Evolutionary conservation across 2,888 invertebrate genomes (phyloP).

Genomic region (Liodrosophila aerea): DNA sequence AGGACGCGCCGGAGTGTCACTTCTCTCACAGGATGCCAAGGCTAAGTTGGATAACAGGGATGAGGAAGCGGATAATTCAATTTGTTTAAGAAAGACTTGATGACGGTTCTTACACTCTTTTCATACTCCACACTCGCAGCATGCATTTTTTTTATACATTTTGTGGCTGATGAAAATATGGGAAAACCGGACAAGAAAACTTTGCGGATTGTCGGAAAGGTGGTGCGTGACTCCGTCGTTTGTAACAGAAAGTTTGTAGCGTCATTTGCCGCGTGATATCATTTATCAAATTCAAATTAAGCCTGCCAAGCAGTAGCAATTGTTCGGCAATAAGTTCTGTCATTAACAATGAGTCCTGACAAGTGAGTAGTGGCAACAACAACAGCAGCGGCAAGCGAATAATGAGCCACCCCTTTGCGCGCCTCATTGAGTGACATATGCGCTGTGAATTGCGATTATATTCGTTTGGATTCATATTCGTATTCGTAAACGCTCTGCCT

Average conservation of each 20-base stretch:
- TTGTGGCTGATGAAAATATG: neutral
- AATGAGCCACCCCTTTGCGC: conserved; percentile 48
- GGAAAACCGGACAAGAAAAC: conserved; percentile 4
- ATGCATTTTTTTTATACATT: no score
- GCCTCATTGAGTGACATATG: conserved; percentile 79
- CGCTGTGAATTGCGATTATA: conserved; percentile 50
- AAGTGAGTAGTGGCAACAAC: conserved; percentile 53
- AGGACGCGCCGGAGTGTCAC: conserved; percentile 6
- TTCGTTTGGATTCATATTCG: conserved; percentile 12
- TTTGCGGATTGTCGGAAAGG: neutral
- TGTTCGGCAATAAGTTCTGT: conserved; percentile 61
- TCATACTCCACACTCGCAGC: no score
- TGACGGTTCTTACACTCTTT: conserved; percentile 21
- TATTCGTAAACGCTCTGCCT: conserved; percentile 7
- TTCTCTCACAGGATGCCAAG: conserved; percentile 39
- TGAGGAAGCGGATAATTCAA: conserved; percentile 31
- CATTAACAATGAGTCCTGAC: conserved; percentile 69
- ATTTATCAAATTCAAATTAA: conserved; percentile 81
- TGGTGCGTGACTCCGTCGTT: no score
- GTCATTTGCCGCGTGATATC: conserved; percentile 49
- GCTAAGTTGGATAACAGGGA: conserved; percentile 41
- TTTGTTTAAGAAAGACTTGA: conserved; percentile 47
- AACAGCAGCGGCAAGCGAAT: conserved; percentile 9
- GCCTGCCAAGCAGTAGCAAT: conserved; percentile 41
- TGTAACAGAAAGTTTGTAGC: conserved; percentile 2